Evolutionary conservation across 2,113 vertebrate species (phyloP).

Genomic region (Vidua macroura): DNA sequence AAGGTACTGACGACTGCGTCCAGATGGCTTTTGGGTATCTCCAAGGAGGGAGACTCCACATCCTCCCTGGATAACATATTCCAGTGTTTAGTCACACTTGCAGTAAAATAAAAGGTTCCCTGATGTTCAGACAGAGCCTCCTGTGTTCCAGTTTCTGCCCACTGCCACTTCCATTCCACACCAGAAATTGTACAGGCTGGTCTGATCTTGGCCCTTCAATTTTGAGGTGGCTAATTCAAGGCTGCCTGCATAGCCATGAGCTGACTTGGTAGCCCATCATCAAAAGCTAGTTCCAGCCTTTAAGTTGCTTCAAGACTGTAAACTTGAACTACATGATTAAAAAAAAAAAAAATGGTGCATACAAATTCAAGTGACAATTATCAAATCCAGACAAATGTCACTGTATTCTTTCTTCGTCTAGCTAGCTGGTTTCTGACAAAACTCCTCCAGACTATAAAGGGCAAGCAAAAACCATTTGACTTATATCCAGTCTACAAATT

Average conservation of each 20-base stretch:
- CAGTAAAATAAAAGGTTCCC: neutral
- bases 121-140: neutral
- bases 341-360: neutral
- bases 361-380: neutral
- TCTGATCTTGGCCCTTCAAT: neutral
- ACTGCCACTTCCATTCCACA: neutral
- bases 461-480: constrained; percentile 12
- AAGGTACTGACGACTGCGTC: neutral
- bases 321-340: neutral
- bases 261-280: neutral
- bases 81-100: neutral
- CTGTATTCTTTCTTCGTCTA: neutral
- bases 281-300: neutral
- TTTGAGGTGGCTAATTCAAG: neutral
- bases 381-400: neutral
- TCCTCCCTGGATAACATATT: neutral
- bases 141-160: neutral
- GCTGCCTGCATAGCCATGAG: neutral
- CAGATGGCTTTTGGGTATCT: neutral
- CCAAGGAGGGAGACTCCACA: neutral
- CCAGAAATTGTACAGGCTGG: neutral
- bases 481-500: constrained; percentile 6
- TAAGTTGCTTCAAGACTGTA: neutral
- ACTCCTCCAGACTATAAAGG: constrained; percentile 12
- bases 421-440: neutral